Percentiles rank a stretch among this genome's conserved stretches.
These are phyloP conservation scores for Chaetogeoica ovagalla DNA, from an alignment of 2,888 invertebrate genomes.

Conservation along the genomic window DNA sequence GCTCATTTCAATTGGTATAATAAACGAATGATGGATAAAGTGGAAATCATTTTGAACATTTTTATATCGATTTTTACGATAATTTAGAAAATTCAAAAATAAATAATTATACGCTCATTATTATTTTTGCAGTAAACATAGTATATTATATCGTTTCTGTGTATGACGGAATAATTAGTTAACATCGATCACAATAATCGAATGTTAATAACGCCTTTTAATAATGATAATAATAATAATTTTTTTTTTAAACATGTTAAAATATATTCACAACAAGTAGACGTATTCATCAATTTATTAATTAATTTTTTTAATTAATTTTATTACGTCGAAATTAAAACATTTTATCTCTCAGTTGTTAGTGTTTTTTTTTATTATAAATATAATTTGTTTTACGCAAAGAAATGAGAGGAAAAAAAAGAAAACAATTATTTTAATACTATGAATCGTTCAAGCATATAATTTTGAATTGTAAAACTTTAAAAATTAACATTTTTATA, in stretches of 20 bases:
- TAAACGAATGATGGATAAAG: background rate
- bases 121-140: background rate
- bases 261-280: background rate
- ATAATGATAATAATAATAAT: background rate
- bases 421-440: conserved; percentile 19
- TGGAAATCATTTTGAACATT: background rate
- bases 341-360: background rate
- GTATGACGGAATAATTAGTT: too few relatives aligned
- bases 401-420: conserved; percentile 4
- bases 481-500: conserved; percentile 26
- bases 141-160: background rate
- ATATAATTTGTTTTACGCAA: conserved; percentile 14
- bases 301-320: too few relatives aligned
- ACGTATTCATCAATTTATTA: too few relatives aligned
- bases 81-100: background rate
- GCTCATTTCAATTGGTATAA: conserved; percentile 2
- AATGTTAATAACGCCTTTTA: background rate
- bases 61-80: background rate
- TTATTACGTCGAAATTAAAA: background rate
- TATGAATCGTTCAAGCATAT: conserved; percentile 38
- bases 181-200: too few relatives aligned
- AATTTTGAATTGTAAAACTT: conserved; percentile 40
- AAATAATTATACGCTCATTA: background rate
- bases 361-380: background rate
- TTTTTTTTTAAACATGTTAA: too few relatives aligned